phyloP scores from a whole-genome alignment of 2,888 invertebrate species.

The Acleris emargana region DNA sequence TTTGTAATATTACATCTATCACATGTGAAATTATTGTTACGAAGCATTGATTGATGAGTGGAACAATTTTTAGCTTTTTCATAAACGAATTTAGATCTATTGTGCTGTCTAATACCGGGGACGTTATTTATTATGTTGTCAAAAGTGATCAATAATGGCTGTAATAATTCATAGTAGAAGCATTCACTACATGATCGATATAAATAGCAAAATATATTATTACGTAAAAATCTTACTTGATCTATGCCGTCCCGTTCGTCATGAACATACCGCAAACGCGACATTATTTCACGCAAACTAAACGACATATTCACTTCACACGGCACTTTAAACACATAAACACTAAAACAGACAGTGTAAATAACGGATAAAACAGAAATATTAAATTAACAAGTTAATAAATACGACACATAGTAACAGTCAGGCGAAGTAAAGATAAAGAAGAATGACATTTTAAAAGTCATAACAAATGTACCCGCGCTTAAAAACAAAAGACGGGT shows the following conservation, averaged over 20 bases:
- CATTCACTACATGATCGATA: constrained; percentile 26
- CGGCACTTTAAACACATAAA: constrained; percentile 43
- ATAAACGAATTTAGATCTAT: constrained; percentile 36
- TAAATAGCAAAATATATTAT: constrained; percentile 11
- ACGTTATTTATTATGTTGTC: constrained; percentile 36
- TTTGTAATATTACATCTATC: constrained; percentile 32
- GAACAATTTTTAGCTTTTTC: constrained; percentile 35
- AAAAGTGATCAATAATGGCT: constrained; percentile 33
- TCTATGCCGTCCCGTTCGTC: constrained; percentile 64
- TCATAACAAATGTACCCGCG: constrained; percentile 40
- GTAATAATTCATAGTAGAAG: constrained; percentile 33
- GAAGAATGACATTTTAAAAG: constrained; percentile 36
- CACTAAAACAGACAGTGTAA: constrained; percentile 38
- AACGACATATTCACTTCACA: constrained; percentile 65
- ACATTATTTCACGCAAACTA: constrained; percentile 70
- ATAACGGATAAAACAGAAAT: constrained; percentile 37
- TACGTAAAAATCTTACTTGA: constrained; percentile 40
- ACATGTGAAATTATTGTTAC: constrained; percentile 36
- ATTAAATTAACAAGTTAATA: constrained; percentile 39
- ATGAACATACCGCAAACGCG: constrained; percentile 66
- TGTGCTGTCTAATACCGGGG: constrained; percentile 33
- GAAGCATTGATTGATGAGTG: constrained; percentile 35
- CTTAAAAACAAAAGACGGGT: constrained; percentile 41
- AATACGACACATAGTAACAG: constrained; percentile 44
- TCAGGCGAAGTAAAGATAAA: constrained; percentile 37